These are phyloP conservation scores for Xiphophorus birchmanni DNA, from an alignment of 2,797 vertebrate genomes.

Conservation along the genomic window DNA sequence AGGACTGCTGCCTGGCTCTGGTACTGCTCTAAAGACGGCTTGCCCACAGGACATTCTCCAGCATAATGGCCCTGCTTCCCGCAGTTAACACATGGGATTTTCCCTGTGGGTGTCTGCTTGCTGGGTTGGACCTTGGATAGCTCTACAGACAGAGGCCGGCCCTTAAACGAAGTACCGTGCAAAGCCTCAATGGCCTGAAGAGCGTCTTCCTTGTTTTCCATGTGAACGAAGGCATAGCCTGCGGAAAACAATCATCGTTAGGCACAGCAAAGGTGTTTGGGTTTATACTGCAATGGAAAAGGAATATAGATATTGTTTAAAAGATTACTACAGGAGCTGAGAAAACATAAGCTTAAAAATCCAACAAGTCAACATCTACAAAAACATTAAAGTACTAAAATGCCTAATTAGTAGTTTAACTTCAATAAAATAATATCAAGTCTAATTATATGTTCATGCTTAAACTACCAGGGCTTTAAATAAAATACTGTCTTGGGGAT, in stretches of 20 bases:
- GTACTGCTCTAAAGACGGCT: constrained; percentile 85
- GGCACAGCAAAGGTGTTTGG: too few relatives aligned
- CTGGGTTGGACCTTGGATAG: constrained; percentile 90
- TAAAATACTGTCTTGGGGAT: not conserved
- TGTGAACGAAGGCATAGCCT: constrained; percentile 99
- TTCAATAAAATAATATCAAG: not conserved
- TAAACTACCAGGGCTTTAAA: not conserved
- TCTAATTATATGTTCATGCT: not conserved
- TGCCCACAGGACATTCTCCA: constrained; percentile 83
- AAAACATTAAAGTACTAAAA: not conserved
- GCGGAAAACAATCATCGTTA: constrained; percentile 73
- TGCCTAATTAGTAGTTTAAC: not conserved
- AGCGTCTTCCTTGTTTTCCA: constrained; percentile 98
- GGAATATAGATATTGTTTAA: not conserved
- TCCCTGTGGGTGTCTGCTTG: constrained; percentile 83
- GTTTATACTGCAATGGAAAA: not conserved
- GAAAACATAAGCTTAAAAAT: not conserved
- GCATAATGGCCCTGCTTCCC: constrained; percentile 87
- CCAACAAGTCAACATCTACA: not conserved
- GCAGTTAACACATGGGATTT: constrained; percentile 86
- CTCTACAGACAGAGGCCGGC: constrained; percentile 94
- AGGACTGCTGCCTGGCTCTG: constrained; percentile 85
- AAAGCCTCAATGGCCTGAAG: constrained; percentile 96
- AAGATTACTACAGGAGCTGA: not conserved
- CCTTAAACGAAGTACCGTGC: constrained; percentile 97